Evolutionary conservation across 2,888 invertebrate species (phyloP), one percentile per base, ranked within the genome.

Genomic region (Polyommatus iphigenia): DNA sequence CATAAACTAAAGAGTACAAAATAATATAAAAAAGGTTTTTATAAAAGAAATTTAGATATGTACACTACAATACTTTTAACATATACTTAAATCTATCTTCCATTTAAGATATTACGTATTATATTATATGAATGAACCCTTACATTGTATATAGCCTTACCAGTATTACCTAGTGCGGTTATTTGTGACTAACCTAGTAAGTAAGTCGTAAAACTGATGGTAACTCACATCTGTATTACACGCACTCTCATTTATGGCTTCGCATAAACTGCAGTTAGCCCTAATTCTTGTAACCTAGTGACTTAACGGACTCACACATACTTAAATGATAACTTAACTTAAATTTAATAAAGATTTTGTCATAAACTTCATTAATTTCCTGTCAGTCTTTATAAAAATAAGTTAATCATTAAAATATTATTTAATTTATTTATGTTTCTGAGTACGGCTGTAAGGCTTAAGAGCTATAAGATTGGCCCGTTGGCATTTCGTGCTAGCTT

Each of bases 401-500:
- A 46, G 46, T 46, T 46, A 10, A 46, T 46, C 46, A 41, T 41
- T 41, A 41, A 41, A 41, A 41, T 41, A 36, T 36, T 36, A 36
- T 36, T 36, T 36, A 36, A 32, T 32, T 32, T 32, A 32, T 32
- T 32, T 32, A 36, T 41, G 41, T 41, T 41, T 41, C 10, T 41
- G 41, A 41, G 10, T 10, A 41, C 41, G 10, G 8, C 41, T 2
- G 15, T 50, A 50, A 50, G 4, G 15, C 50, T 50, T 50, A 15
- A 50, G 50, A 62, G 62, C 10, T 67, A 67, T 29, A 29, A 15
- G 29, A 71, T 41, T 41, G n/a, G 20, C 41, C 8, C 32, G 71
- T 71, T 71, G 41, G 41, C 41, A 41, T 71, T 71, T 71, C 41
- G 18, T 71, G 10, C 71, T 18, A 36, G 71, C 41, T 71, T n/a